Base-by-base conservation (phyloP, 2,113 vertebrate species). In the Gallinago paraguaiae region DNA sequence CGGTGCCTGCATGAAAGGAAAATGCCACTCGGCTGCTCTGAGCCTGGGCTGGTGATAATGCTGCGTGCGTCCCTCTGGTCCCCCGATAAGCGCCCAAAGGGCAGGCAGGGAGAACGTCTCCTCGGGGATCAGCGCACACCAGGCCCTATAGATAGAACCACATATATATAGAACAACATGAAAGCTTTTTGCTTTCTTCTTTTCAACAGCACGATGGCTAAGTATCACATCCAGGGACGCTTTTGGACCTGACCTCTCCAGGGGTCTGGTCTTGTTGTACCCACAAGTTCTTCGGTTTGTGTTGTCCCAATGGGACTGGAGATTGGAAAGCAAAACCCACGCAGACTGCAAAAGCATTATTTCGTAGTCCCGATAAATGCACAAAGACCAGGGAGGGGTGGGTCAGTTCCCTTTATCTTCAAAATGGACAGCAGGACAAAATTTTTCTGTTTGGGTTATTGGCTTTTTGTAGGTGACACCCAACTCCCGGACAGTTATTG, bases 111-210 rank as follows among this genome's bases (percentile, higher is more conserved):
- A 95, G 97, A 96, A 95, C 93, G 95, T 63, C 98, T 94, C 93
- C n/a, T 89, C 60, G 39, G 94, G 96, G 92, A 98, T 98, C 98
- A 97, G 96, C 72, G 13, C 97, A 95, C 96, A 94, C 97, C 95
- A 59, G 54, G 33, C 67, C 79, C 95, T 53, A 25, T 9, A 84
- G 95, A 97, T 97, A 97, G 96, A 93, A 45, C 88, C 56, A 80
- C 65, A 45, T 98, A 98, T 97, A 98, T 98, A 98, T 98, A 98
- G 97, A 97, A 97, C 59, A 30, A 94, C 97, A 96, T 86, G 96
- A 97, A 97, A 97, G 97, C 90, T 13, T 94, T 54, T 84, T 60
- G 92, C 88, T 95, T 81, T 78, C 81, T 88, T 70, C 95, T 96
- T 96, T 96, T 97, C 92, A 96, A 91, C 86, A 50, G 80, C 33